Base-by-base conservation (phyloP, 64 coral and sea anemone genomes). In the Orbicella faveolata region DNA sequence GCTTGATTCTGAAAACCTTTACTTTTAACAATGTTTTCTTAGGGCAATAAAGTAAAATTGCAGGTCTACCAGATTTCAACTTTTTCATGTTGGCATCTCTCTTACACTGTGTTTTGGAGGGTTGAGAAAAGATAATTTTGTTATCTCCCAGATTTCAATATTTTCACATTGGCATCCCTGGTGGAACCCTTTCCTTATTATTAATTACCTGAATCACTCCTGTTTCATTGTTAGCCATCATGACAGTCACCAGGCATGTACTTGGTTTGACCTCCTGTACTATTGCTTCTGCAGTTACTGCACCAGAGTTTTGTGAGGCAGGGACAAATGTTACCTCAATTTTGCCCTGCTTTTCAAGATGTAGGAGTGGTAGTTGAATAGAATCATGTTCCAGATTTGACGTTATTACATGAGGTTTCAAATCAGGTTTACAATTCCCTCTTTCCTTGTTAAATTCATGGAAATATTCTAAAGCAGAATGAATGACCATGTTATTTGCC, bases 151-250 rank as follows among this genome's bases (percentile, higher is more conserved):
- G 76, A 3, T 21, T 33, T 34, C 5, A 78, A 26, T 18, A 18
- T n/a, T 67, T 23, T 67, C 23, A 20, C 6, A 17, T 3, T 67
- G 15, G 8, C 15, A 21, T 67, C 64, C 18, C 23, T 18, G 6
- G 20, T 25, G 7, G 44, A 48, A 48, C 44, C 44, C 44, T 48
- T 48, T 48, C 30, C 44, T 48, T 6, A 48, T 48, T 48, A 48
- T 48, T 6, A 63, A 20, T 76, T 83, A 99, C 97, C 94, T 99
- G 97, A 75, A 99, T 99, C 36, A 99, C 86, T 2, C 97, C 97
- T 83, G 94, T 93, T 89, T 99, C 97, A 92, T 99, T 99, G 53
- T 99, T 99, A 18, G 97, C 97, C 83, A 96, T 90, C 97, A 99
- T 99, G 34, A 99, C 75, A 10, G 97, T 96, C n/a, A 99, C 97